phyloP scores from a whole-genome alignment of 2,797 vertebrate species.

The Intellagama lesueurii region DNA sequence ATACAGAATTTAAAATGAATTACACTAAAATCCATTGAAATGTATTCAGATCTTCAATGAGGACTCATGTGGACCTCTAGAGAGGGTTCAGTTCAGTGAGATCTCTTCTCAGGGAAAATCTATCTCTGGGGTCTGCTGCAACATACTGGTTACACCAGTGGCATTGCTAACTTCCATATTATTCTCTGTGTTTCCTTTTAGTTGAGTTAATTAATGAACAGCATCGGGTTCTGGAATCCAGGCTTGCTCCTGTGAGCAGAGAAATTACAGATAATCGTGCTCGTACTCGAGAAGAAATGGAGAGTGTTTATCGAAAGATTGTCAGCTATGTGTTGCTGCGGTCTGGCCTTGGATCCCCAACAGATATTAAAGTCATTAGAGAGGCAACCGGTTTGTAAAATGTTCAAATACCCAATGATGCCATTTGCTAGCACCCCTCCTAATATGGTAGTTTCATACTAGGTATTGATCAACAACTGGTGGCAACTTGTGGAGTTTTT shows the following conservation, averaged over 20 bases:
- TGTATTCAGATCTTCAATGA: not conserved
- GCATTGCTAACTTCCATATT: not conserved
- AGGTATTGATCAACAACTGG: not conserved
- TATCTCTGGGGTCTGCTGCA: not conserved
- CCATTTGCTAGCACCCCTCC: not conserved
- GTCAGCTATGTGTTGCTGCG: conserved; percentile 83
- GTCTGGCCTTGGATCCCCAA: conserved; percentile 85
- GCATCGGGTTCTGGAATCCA: conserved; percentile 78
- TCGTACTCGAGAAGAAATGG: conserved; percentile 77
- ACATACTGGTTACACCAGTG: not conserved
- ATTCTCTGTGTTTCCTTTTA: conserved; percentile 59
- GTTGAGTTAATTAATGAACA: conserved; percentile 87
- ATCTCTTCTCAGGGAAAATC: conserved; percentile 10
- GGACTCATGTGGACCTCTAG: not conserved
- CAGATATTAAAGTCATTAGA: conserved; percentile 79
- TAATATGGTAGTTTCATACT: not conserved
- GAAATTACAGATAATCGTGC: conserved; percentile 85
- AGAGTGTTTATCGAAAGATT: conserved; percentile 83
- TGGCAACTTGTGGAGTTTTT: not conserved
- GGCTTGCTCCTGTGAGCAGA: conserved; percentile 79
- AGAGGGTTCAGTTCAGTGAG: not conserved
- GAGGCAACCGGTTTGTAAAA: conserved; percentile 86
- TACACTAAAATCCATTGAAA: not conserved
- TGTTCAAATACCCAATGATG: not conserved
- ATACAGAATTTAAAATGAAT: not conserved